A percentile compares a stretch with the other conserved stretches of the same genome.
phyloP scores from a whole-genome alignment of 2,797 vertebrate genomes.

The Hippocampus kuda region DNA sequence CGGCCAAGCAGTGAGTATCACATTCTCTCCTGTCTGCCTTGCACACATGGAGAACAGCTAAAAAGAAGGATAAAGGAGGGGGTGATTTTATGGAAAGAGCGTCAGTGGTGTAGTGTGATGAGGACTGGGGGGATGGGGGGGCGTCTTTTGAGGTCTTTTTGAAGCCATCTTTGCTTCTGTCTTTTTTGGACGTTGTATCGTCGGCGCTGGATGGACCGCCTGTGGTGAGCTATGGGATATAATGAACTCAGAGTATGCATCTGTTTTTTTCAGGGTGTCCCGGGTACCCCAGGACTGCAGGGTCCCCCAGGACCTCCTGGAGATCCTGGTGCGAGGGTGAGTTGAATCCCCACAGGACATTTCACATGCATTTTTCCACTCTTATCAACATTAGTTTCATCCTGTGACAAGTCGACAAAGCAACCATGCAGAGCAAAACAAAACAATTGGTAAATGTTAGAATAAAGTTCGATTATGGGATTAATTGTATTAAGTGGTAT shows the following conservation, averaged over 20 bases:
- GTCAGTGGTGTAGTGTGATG: constrained; percentile 21
- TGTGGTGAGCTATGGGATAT: constrained; percentile 44
- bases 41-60: constrained; percentile 63
- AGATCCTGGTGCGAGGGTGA: constrained; percentile 92
- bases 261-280: constrained; percentile 76
- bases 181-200: constrained; percentile 1
- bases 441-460: too few relatives aligned
- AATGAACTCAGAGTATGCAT: constrained; percentile 30
- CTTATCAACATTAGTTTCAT: not conserved
- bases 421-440: too few relatives aligned
- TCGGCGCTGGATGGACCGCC: constrained; percentile 2
- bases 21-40: constrained; percentile 59
- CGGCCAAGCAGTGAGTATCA: constrained; percentile 83
- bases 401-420: not conserved
- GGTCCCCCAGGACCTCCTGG: constrained; percentile 81
- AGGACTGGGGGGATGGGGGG: not conserved
- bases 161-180: constrained; percentile 10
- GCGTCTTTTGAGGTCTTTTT: constrained; percentile 4
- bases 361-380: constrained; percentile 19
- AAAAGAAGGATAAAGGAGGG: constrained; percentile 47
- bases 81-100: constrained; percentile 60
- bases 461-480: too few relatives aligned
- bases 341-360: constrained; percentile 34
- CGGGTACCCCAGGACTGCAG: constrained; percentile 83
- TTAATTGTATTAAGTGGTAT: too few relatives aligned